phyloP scores from a whole-genome alignment of 2,797 vertebrate genomes.

The Toxotes lorentzi region DNA sequence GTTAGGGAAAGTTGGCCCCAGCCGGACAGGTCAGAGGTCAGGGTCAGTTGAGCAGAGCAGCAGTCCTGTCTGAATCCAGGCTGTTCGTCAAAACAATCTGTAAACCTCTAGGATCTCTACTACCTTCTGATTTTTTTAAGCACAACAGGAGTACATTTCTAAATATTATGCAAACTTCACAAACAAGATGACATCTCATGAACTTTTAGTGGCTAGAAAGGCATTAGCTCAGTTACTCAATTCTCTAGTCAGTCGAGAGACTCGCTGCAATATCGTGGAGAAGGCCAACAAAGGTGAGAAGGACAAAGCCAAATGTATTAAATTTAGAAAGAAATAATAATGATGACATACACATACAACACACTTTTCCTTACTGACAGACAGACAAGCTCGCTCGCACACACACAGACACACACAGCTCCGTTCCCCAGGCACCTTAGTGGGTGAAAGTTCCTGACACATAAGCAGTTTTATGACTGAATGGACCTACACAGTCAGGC shows the following conservation, averaged over 20 bases:
- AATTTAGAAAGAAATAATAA: not conserved
- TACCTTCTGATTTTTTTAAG: not conserved
- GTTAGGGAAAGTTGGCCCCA: not conserved
- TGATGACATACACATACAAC: not conserved
- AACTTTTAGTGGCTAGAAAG: conserved; percentile 13
- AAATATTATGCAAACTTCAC: not conserved
- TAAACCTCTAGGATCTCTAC: not conserved
- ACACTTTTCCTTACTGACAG: not conserved
- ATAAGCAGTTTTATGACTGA: conserved; percentile 69
- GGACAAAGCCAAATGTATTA: not conserved
- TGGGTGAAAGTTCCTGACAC: conserved; percentile 60
- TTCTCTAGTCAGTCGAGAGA: conserved; percentile 4
- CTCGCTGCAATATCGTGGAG: not conserved
- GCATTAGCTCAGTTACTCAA: not conserved
- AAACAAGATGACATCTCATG: conserved; percentile 3
- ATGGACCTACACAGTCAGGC: conserved; percentile 46
- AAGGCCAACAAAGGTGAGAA: not conserved
- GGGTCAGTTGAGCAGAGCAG: not conserved
- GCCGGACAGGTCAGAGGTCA: not conserved
- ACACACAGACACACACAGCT: not conserved
- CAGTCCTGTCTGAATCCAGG: not conserved
- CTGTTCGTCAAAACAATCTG: not conserved
- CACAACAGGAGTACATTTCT: conserved; percentile 3
- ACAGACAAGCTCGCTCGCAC: not conserved
- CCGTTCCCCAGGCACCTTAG: conserved; percentile 39